Conservation (phyloP, 1,140 invertebrate genomes). For the Lasioglossum albipes region DNA sequence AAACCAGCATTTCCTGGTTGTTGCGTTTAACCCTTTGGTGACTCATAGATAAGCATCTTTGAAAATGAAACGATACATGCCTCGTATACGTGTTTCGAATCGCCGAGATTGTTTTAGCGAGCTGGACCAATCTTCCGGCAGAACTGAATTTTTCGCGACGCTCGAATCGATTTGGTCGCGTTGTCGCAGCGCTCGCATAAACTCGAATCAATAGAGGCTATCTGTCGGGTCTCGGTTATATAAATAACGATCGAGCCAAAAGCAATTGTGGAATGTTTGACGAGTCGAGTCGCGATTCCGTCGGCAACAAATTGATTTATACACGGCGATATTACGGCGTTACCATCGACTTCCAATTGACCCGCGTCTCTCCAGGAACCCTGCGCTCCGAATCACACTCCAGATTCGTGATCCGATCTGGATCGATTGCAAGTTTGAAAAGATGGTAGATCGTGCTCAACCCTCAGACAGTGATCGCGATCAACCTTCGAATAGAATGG, state of each 20-base stretch:
- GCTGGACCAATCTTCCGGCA: neutral
- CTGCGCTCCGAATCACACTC: no score
- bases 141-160: no score
- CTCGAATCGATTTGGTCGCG: neutral
- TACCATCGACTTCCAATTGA: conserved; percentile 5
- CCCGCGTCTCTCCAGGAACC: no score
- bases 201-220: conserved; percentile 46
- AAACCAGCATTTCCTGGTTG: conserved; percentile 9
- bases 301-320: conserved; percentile 47
- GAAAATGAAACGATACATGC: neutral
- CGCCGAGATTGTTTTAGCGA: neutral
- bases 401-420: no score
- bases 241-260: conserved; percentile 27
- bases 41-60: conserved; percentile 11
- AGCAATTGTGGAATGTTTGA: conserved; percentile 24
- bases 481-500: no score
- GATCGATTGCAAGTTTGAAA: no score
- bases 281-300: conserved; percentile 6
- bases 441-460: no score
- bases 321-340: neutral
- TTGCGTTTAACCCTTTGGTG: neutral
- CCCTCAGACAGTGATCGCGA: no score
- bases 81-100: neutral
- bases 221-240: conserved; percentile 21
- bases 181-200: conserved; percentile 20